Conservation (phyloP, 2,113 vertebrate genomes). For the Bos taurus region DNA sequence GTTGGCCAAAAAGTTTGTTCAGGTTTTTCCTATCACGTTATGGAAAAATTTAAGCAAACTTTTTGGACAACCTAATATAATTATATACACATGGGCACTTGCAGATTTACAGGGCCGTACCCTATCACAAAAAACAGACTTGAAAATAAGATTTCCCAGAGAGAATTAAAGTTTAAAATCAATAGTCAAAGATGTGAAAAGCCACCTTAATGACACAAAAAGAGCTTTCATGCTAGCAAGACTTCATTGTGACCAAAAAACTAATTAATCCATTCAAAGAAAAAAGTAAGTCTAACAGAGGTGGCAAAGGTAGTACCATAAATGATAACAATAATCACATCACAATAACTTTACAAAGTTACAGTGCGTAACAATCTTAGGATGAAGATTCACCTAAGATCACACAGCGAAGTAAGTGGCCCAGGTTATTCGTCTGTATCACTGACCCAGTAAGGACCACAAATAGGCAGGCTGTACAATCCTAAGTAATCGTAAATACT, state of each 20-base stretch:
- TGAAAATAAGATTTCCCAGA: not conserved
- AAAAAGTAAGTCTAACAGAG: not conserved
- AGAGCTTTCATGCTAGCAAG: not conserved
- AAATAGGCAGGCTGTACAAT: not conserved
- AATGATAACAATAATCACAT: not conserved
- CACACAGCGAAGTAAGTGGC: not conserved
- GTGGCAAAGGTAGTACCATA: not conserved
- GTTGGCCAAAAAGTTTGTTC: not conserved
- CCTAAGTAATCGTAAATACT: not conserved
- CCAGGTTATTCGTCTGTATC: not conserved
- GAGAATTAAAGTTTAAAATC: conserved; percentile 5
- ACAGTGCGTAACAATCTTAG: not conserved
- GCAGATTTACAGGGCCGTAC: not conserved
- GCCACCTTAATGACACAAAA: not conserved
- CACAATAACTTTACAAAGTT: not conserved
- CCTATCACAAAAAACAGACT: not conserved
- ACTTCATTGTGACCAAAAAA: not conserved
- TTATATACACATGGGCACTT: not conserved
- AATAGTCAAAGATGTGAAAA: not conserved
- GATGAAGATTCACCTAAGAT: not conserved
- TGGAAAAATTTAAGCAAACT: not conserved
- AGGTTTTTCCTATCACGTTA: not conserved
- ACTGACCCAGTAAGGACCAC: not conserved
- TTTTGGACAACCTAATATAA: not conserved
- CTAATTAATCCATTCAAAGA: not conserved